phyloP scores from a whole-genome alignment of 2,888 invertebrate species.

The Sycophila texana region DNA sequence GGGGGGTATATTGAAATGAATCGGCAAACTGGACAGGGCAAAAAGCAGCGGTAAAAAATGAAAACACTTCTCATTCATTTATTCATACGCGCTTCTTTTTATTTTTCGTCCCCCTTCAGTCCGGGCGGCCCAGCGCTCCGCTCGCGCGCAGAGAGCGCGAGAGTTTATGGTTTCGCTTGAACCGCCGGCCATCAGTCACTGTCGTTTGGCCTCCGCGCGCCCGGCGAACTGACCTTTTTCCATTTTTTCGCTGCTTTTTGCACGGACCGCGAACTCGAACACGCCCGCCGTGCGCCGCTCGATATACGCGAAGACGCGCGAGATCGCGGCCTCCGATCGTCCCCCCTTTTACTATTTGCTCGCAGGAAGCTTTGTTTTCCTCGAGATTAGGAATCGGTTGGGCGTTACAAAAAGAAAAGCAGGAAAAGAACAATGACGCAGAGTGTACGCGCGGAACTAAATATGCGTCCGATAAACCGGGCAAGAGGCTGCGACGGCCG shows the following conservation, averaged over 20 bases:
- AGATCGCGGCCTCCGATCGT: too few relatives aligned
- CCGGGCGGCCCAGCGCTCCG: not conserved
- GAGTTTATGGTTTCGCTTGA: conserved; percentile 54
- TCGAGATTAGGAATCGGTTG: too few relatives aligned
- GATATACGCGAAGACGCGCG: too few relatives aligned
- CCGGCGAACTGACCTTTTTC: not conserved
- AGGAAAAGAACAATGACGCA: too few relatives aligned
- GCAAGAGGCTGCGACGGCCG: too few relatives aligned
- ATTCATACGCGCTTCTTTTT: conserved; percentile 44
- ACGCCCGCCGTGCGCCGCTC: not conserved
- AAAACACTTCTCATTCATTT: conserved; percentile 51
- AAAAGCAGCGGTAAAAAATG: conserved; percentile 25
- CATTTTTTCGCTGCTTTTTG: not conserved
- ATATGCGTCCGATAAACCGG: too few relatives aligned
- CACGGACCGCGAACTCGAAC: conserved; percentile 24
- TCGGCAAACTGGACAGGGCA: not conserved
- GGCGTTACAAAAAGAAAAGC: too few relatives aligned
- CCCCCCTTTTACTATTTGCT: too few relatives aligned
- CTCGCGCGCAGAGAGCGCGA: not conserved
- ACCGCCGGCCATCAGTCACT: conserved; percentile 54
- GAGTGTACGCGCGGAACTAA: too few relatives aligned
- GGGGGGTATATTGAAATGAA: conserved; percentile 24
- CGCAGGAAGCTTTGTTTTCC: too few relatives aligned
- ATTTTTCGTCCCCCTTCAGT: conserved; percentile 18
- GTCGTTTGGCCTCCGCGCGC: conserved; percentile 46